Evolutionary conservation across 2,888 invertebrate genomes (phyloP), one percentile per base, ranked within the genome.

Genomic region (Lordiphosa andalusiaca): DNA sequence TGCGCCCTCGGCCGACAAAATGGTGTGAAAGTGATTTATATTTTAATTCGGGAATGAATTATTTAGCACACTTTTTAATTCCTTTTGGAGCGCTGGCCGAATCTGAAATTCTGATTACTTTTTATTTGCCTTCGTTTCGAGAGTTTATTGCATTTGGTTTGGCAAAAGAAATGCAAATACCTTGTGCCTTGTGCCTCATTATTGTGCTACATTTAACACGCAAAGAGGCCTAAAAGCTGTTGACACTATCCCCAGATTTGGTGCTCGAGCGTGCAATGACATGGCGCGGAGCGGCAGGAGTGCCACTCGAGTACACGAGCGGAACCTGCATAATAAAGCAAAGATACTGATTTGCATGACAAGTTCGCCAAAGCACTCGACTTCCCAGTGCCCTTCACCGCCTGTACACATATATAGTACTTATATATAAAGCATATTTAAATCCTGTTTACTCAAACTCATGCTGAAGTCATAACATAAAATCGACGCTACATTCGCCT

Each of bases 1-100:
- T 30, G 9, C 7, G 50, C 35, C 53, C 61, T 48, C 53, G 52
- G 63, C 65, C 69, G 60, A 77, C 82, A 84, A 81, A 75, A 84
- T 82, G 80, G 81, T 82, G 82, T 75, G 85, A 84, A 85, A 82
- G 86, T 86, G 85, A 85, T 85, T 85, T 86, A 85, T 85, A 84
- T 85, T 84, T 82, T 80, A 86, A 80, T 85, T 86, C 77, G 68
- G 72, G 83, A 86, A 85, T 86, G 84, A 86, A 85, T 85, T 85
- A 85, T 85, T 86, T 83, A 86, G 72, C 72, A 69, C 78, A 83
- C 71, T 86, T 85, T 85, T 81, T 83, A 82, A 84, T 76, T 71
- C 77, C 67, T 71, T 81, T 80, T 72, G 44, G n/a, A n/a, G 67
- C 72, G 37, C 72, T 56, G 12, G 13, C 53, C 65, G 67, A 84